Evolutionary conservation across 2,888 invertebrate genomes (phyloP), one percentile per base, ranked within the genome.

Genomic region (Tenodera sinensis): DNA sequence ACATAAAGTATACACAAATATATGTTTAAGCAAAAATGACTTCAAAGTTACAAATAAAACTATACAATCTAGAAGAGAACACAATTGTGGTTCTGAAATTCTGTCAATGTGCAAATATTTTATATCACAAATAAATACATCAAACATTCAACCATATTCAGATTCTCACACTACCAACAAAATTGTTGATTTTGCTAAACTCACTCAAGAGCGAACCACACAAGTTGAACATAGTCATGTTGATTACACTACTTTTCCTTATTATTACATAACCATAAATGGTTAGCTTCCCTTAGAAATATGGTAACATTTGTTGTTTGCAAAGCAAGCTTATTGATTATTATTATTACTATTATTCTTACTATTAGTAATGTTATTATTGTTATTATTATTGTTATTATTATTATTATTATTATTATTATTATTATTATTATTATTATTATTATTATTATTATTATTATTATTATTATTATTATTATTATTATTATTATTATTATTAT

Each of bases 101-200:
- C 15, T 83, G 71, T 85, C 30, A 83, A 54, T 83, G 85, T 89
- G 89, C 89, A 86, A 89, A 88, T 88, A 88, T 71, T 83, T 71
- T 89, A 90, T 90, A 90, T 90, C 89, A 90, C 90, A 90, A 90
- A 90, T 90, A 90, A 90, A 90, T 90, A 90, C 89, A 88, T 89
- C 87, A 86, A 90, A 85, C 90, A 88, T 86, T 28, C 86, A 86
- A 86, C 81, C 81, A 86, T 54, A 28, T 28, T 30, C 81, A 71
- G 54, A 71, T 71, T 71, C 54, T 71, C 54, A 71, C 54, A 71
- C 54, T 71, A 71, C 54, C 54, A 71, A 71, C 54, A 71, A 28
- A 83, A 34, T 30, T 83, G 83, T 84, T 85, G 34, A 27, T 20
- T 8, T 28, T 85, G 34, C 83, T 28, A 28, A 89, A 14, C n/a